Base-by-base conservation (phyloP, 2,888 invertebrate genomes). In the Drosophila koepferae region DNA sequence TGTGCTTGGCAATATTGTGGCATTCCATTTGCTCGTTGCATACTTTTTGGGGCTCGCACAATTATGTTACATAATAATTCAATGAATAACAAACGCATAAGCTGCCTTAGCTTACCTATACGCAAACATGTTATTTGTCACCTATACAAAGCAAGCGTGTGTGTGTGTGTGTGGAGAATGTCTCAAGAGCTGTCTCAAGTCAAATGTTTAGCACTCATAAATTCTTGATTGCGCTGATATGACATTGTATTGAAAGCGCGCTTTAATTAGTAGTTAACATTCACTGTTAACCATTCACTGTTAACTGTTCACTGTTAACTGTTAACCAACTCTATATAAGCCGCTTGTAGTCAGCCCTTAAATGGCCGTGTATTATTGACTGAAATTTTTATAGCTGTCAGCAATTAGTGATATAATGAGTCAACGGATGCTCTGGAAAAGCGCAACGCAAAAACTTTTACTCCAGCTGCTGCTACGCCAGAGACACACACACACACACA, bases 31-130 rank as follows among this genome's bases (percentile, higher is more conserved):
- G 55, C 59, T 70, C 66, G 28, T 77, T 73, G 72, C 74, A 49
- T 67, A 71, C 61, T 73, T 80, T 75, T 73, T 44, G 46, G 53
- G 63, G 55, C 54, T 28, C 6, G 62, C 63, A 63, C 74, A 84
- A 86, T 84, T 84, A 84, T 80, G 75, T 77, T 74, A 77, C 77
- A 81, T 74, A 77, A 79, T 87, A 69, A 84, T 86, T 89, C 74
- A 76, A 81, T 84, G 84, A 84, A 84, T 78, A 86, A 74, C 81
- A 88, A 80, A 65, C 64, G 40, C 36, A 18, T 65, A 73, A 70
- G 61, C 55, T 53, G 36, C 51, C 16, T 14, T 14, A n/a, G n/a
- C 49, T 5, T 5, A 34, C 20, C 23, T 2, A 12, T 4, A 4
- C 23, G 59, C 59, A 79, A 66, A 75, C 72, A 75, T 72, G 16